Base-by-base conservation (phyloP, 1,140 invertebrate genomes). In the Gonatopus flavifemur region DNA sequence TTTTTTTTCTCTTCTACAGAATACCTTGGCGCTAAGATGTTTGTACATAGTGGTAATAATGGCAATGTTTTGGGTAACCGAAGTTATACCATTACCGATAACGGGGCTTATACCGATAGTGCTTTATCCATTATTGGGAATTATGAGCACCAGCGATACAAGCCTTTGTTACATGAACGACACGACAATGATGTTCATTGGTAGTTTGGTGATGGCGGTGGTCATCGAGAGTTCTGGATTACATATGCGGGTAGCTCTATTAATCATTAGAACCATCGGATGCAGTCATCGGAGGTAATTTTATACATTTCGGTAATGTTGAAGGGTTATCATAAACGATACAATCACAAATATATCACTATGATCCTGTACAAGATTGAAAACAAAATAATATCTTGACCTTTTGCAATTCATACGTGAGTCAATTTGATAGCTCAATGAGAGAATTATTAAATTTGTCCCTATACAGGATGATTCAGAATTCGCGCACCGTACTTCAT, bases 11-110 rank as follows among this genome's bases (percentile, higher is more conserved):
- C 13, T 39, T n/a, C 13, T 31, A 36, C 30, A 74, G 72, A 69
- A 67, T 72, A 70, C 43, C n/a, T n/a, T 33, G 9, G 59, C 59
- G 16, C 61, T 62, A 58, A 58, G 49, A 44, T 86, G 85, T 59
- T 73, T 81, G 0, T 88, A 83, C 60, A 77, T 82, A 0, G 74
- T 88, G 7, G 42, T 78, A 0, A 24, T 88, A 28, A 86, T 87
- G 83, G 84, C 83, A 0, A 56, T 84, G 20, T 88, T 78, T 53
- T 88, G 86, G 86, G 81, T 87, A 63, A 83, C 84, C 2, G 86
- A 88, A 66, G 82, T 81, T 0, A 50, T 88, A 3, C 86, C 86
- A 0, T 67, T 88, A 8, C 76, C 84, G 1, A 76, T 87, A 18
- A 87, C 86, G 3, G 81, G 85, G 10, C 65, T 88, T 1, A 64